Evolutionary conservation across 2,888 invertebrate species (phyloP), one percentile per base, ranked within the genome.

Genomic region (Brachycybe producta): DNA sequence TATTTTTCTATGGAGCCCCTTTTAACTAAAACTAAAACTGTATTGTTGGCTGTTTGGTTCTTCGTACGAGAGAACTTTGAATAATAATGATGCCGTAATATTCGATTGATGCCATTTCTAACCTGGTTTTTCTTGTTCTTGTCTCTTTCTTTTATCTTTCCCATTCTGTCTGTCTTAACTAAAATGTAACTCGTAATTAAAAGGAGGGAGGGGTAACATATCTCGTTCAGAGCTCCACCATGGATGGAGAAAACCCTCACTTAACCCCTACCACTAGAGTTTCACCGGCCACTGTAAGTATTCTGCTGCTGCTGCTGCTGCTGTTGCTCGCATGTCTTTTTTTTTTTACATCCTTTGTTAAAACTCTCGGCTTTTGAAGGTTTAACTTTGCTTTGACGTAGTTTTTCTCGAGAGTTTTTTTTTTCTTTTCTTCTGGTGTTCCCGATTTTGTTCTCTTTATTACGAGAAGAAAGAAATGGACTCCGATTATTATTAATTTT

Each of bases 221-320:
- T 43, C 52, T 57, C 49, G 57, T 58, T 13, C 69, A 68, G 57
- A 64, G 67, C 56, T 74, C 75, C 59, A 74, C 77, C 65, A 70
- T 68, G 68, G 71, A 70, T 57, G 66, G 65, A 45, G 65, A 62
- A 51, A 60, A 60, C 38, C 63, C 69, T 61, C 72, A 73, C 61
- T 71, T 80, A 63, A 78, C 81, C 61, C 83, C 84, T 69, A 83
- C 83, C 62, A 85, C 80, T 66, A 75, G 82, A 68, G 84, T 83
- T 65, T 85, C 83, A 65, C 83, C 86, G 67, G 91, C 90, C 68
- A 94, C 94, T 70, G 92, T 87, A 78, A 80, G 81, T 73, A 59
- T 60, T 62, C 61, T 28, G 11, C 2, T 26, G 48, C n/a, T n/a
- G n/a, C n/a, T n/a, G n/a, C n/a, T n/a, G n/a, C 41, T 23, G n/a